Evolutionary conservation across 2,888 invertebrate species (phyloP), one percentile per base, ranked within the genome.

Genomic region (Hypolimnas misippus): DNA sequence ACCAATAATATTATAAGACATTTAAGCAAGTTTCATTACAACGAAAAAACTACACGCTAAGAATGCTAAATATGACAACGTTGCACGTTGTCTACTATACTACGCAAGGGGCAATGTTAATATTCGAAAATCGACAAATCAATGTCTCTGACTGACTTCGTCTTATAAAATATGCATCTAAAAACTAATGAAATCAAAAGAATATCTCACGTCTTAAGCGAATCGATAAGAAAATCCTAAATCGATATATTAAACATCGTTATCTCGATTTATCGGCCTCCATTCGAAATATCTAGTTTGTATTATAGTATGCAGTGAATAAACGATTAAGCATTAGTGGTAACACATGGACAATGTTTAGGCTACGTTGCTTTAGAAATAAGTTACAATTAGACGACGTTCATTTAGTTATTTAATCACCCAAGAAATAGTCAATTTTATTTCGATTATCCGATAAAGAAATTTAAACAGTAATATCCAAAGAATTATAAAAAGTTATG

Each of bases 11-110:
- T n/a, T n/a, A n/a, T n/a, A n/a, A n/a, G n/a, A n/a, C n/a, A n/a
- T n/a, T n/a, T n/a, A 46, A 21, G 44, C 46, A 31, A 46, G 44
- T 46, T 46, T 46, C 44, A 33, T 16, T 33, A 52, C 33, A 35
- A 52, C 52, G 52, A 35, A 52, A 17, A 14, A 14, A 31, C 12
- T 50, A 42, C 42, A 17, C 8, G 7, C 0, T n/a, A 21, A 44
- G 35, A 38, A 38, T 12, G 21, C 44, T 21, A 46, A 21, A 10
- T 17, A 10, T n/a, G n/a, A n/a, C n/a, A 19, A 2, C 12, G 10
- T 12, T 12, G 12, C 4, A 38, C 35, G 3, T 38, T 12, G 35
- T 38, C 12, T n/a, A 38, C 10, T 38, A 38, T 38, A 38, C 12
- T 12, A 35, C 12, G 10, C 12, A n/a, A 38, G 35, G 8, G 33